Base-by-base conservation (phyloP, 2,113 vertebrate genomes). In the Buteo buteo region DNA sequence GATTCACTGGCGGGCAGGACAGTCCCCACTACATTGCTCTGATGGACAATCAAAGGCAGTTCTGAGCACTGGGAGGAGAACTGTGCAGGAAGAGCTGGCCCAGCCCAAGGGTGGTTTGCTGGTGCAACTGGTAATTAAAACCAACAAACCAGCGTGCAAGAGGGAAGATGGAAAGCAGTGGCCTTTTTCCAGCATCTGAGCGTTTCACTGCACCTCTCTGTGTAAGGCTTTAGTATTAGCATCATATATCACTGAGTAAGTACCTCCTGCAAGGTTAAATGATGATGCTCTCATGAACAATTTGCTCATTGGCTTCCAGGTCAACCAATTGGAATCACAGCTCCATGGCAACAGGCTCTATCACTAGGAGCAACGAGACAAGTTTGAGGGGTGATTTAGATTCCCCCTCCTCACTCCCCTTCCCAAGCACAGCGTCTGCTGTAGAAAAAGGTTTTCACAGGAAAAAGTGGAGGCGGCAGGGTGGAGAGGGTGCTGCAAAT, bases 321-420 rank as follows among this genome's bases (percentile, higher is more conserved):
- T 98, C 97, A 96, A 70, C 99, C 99, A 99, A 99, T 99, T 89
- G 95, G 97, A 97, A 97, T 74, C 95, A 52, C 96, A 97, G 98
- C 97, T 99, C 99, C 99, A 99, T 99, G 98, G 99, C 98, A 99
- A 99, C 99, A 97, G 93, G 97, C 98, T 98, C 97, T 99, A 98
- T 99, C 97, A 98, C 99, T 98, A 99, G 97, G 98, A 98, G 98
- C 98, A 98, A 98, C 98, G 59, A 95, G 97, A 97, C 96, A 94
- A 97, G 96, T 97, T 97, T 97, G 96, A 95, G 94, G 81, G 67
- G 78, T 71, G 87, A 90, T 54, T 78, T 19, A 32, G 57, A 49
- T n/a, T 50, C 20, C 78, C 89, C 69, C 40, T 50, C 86, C 70
- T 36, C 29, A 8, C 32, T 84, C 66, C 66, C 54, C 67, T 59